Percentiles rank a stretch among this genome's conserved stretches.
Conservation (phyloP, 2,888 invertebrate genomes). For the Phengaris arion region DNA sequence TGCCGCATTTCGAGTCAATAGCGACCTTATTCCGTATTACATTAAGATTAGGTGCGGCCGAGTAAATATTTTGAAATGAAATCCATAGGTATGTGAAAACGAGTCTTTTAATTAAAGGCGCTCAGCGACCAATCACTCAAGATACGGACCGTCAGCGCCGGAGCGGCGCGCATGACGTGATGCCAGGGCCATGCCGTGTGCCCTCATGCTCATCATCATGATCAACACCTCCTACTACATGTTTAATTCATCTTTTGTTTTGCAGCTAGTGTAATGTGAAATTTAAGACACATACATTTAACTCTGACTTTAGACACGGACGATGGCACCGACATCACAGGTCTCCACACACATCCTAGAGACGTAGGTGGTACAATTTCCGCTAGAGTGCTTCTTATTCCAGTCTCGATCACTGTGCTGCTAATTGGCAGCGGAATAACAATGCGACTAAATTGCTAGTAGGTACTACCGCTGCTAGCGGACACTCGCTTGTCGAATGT, state of each 20-base stretch:
- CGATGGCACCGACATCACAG: not conserved
- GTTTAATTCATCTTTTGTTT: not conserved
- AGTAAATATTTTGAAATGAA: slow-evolving; percentile 37
- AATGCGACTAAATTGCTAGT: slow-evolving; percentile 49
- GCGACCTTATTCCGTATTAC: slow-evolving; percentile 34
- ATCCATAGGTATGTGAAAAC: slow-evolving; percentile 40
- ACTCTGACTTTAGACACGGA: too few species aligned
- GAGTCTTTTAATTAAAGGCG: slow-evolving; percentile 48
- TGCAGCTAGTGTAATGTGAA: not conserved
- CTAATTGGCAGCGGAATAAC: slow-evolving; percentile 67
- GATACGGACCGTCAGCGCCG: slow-evolving; percentile 41
- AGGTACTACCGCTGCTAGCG: slow-evolving; percentile 42
- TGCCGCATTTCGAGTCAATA: slow-evolving; percentile 29
- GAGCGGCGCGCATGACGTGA: slow-evolving; percentile 37
- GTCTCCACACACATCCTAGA: slow-evolving; percentile 28
- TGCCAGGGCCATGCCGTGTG: not conserved
- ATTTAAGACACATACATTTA: too few species aligned
- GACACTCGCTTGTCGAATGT: slow-evolving; percentile 40
- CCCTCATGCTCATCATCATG: not conserved
- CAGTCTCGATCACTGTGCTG: slow-evolving; percentile 43
- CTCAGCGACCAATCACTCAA: slow-evolving; percentile 47
- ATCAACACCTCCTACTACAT: not conserved
- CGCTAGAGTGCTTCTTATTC: slow-evolving; percentile 43
- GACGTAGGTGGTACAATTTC: slow-evolving; percentile 38
- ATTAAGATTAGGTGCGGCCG: slow-evolving; percentile 30